Evolutionary conservation across 2,888 invertebrate genomes (phyloP).

Genomic region (Ophioninae sp.): DNA sequence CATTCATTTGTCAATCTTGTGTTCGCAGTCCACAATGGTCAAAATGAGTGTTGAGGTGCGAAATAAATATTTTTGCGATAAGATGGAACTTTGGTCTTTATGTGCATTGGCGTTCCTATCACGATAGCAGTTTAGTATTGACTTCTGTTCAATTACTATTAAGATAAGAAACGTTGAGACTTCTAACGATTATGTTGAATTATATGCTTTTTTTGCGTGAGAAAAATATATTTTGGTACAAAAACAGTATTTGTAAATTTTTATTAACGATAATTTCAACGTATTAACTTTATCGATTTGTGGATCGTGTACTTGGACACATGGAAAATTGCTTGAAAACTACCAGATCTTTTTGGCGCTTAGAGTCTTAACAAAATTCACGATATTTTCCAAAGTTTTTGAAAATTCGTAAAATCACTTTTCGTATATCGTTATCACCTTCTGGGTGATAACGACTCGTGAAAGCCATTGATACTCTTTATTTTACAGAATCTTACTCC

Average conservation of each 20-base stretch:
- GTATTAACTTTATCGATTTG: not conserved
- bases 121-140: too few relatives aligned
- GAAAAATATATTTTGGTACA: not conserved
- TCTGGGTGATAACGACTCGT: not conserved
- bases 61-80: not conserved
- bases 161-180: too few relatives aligned
- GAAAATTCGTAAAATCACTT: not conserved
- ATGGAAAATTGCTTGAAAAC: too few relatives aligned
- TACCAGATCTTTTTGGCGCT: too few relatives aligned
- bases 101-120: too few relatives aligned
- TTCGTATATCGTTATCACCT: not conserved
- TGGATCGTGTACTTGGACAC: too few relatives aligned
- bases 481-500: conserved; percentile 43
- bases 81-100: not conserved
- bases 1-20: not conserved
- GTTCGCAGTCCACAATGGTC: not conserved
- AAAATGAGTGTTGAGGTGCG: not conserved
- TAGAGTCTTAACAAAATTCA: too few relatives aligned
- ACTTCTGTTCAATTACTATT: too few relatives aligned
- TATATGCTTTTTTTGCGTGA: too few relatives aligned
- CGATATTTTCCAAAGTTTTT: not conserved
- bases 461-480: not conserved
- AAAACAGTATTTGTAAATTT: too few relatives aligned
- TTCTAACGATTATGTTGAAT: too few relatives aligned
- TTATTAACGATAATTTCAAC: too few relatives aligned